These are phyloP conservation scores for Hyles vespertilio DNA, from an alignment of 1,140 invertebrate species.

Conservation along the genomic window DNA sequence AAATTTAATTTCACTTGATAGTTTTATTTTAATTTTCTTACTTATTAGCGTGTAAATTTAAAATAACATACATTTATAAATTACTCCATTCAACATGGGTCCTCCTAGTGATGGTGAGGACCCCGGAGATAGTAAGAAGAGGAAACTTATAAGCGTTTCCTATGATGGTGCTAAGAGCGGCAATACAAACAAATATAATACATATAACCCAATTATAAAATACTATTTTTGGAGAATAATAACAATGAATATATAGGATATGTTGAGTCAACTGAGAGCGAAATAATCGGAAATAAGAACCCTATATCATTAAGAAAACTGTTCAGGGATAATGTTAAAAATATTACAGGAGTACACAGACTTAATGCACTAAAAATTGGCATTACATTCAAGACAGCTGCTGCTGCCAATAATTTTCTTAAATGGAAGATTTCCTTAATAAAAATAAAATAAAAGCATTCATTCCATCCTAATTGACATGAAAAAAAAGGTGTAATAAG, in stretches of 20 bases:
- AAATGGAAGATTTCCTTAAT: slow-evolving; percentile 8
- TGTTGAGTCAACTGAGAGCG: slow-evolving; percentile 11
- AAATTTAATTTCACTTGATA: no score
- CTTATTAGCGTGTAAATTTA: no score
- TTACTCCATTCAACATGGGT: no score
- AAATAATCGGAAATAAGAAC: slow-evolving; percentile 23
- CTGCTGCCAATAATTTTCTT: slow-evolving; percentile 17
- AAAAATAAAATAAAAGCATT: slow-evolving; percentile 20
- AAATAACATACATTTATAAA: no score
- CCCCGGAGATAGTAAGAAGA: no score
- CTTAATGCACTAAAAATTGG: slow-evolving; percentile 9
- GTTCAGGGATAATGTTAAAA: slow-evolving; percentile 2
- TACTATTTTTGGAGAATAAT: slow-evolving; percentile 15
- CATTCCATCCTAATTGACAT: slow-evolving; percentile 11
- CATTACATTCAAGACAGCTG: background rate
- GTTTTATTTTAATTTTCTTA: no score
- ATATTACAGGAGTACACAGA: slow-evolving; percentile 2
- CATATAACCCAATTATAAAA: background rate
- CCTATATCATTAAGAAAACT: slow-evolving; percentile 10
- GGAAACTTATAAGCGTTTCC: no score
- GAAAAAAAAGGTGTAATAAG: slow-evolving; percentile 13
- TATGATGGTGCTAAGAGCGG: no score
- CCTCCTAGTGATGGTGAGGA: no score
- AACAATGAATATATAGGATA: slow-evolving; percentile 11
- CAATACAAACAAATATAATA: no score